Base-by-base conservation (phyloP, 2,888 invertebrate genomes). In the Macrophya annulata region DNA sequence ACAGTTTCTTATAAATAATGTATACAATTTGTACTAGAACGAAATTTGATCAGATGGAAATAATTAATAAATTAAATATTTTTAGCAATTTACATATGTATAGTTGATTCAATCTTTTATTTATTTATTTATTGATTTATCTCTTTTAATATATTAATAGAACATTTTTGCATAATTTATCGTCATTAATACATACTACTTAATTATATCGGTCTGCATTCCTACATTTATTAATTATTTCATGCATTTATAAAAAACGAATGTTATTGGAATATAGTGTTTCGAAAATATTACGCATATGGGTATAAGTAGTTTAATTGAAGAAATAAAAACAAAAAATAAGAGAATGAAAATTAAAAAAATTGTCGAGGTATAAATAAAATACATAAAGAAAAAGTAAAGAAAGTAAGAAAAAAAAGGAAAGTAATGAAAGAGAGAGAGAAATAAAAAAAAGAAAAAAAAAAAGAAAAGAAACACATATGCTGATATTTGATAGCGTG, bases 401-500 rank as follows among this genome's bases (percentile, higher is more conserved):
- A 71, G 4, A 15, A 71, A 21, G 17, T 15, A 21, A 15, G 62
- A n/a, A n/a, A 21, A n/a, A n/a, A 62, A 25, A 62, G 9, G n/a
- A n/a, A 12, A 25, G 9, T 6, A 9, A 62, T n/a, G 9, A 62
- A 25, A 4, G 40, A 31, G 2, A 40, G 40, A 25, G 10, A 62
- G 12, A 62, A 10, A 10, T 12, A 68, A 4, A 68, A 37, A 8
- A 15, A 40, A 10, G 17, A 8, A 40, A 40, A 10, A 40, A n/a
- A 71, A 8, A 40, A 71, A n/a, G 9, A 9, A 37, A 31, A n/a
- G 0, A 0, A 40, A 71, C 17, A 17, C 15, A 40, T 15, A 71
- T 40, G 71, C 43, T 71, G 40, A 37, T 71, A 71, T 71, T 71
- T 71, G 71, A 71, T 71, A 40, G 71, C 71, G 71, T 71, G 71